Evolutionary conservation across 1,140 invertebrate genomes (phyloP).

Genomic region (Drosophila watanabei): DNA sequence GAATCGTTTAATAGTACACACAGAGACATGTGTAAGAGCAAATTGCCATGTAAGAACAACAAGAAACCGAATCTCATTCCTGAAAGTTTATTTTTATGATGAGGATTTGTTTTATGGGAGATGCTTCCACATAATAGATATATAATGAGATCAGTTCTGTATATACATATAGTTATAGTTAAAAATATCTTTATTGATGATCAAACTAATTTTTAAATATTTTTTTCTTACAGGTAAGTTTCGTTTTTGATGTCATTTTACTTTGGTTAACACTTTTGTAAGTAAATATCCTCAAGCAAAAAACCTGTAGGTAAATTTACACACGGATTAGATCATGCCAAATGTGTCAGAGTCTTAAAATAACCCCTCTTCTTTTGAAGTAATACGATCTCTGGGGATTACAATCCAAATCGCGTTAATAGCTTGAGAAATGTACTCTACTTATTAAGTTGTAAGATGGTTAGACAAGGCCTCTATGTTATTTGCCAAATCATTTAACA

Average conservation of each 20-base stretch:
- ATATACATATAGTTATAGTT: constrained; percentile 3
- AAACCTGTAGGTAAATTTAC: constrained; percentile 25
- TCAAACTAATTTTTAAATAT: neutral
- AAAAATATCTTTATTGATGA: neutral
- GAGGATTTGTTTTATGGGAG: constrained; percentile 36
- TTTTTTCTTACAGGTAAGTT: constrained; percentile 65
- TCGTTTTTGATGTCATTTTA: neutral
- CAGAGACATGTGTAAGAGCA: constrained; percentile 33
- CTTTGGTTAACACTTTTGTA: constrained; percentile 21
- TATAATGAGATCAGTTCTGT: constrained; percentile 24
- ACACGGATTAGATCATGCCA: constrained; percentile 15
- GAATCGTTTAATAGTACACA: constrained; percentile 18
- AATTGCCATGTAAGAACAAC: constrained; percentile 7
- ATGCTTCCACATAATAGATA: constrained; percentile 7
- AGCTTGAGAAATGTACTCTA: neutral
- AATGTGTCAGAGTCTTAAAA: neutral
- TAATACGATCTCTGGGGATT: neutral
- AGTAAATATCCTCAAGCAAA: constrained; percentile 19
- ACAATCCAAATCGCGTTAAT: neutral
- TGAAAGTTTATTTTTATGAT: constrained; percentile 11
- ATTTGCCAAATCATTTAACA: constrained; percentile 64
- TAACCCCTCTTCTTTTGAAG: neutral
- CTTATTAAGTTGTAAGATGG: constrained; percentile 19
- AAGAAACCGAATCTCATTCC: constrained; percentile 3
- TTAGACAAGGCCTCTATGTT: neutral